Percentiles rank a stretch among this genome's conserved stretches.
phyloP scores from a whole-genome alignment of 2,797 vertebrate species.

The Leuciscus waleckii region DNA sequence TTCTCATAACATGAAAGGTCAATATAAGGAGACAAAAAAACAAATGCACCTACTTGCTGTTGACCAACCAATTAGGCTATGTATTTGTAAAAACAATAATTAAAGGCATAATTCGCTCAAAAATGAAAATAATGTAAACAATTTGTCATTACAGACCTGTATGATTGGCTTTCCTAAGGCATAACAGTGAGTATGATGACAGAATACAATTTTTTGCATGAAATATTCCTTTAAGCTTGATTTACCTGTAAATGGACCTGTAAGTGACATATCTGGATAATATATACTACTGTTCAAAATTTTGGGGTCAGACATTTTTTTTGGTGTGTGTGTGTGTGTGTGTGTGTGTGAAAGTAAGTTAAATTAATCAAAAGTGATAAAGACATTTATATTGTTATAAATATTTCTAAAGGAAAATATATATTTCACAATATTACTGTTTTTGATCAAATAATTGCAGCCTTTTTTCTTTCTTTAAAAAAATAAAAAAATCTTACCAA shows the following conservation, averaged over 20 bases:
- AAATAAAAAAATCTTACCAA: too few relatives aligned
- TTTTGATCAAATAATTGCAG: not conserved
- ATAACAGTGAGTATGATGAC: not conserved
- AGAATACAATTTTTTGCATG: not conserved
- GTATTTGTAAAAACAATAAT: not conserved
- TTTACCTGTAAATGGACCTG: not conserved
- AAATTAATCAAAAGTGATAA: not conserved
- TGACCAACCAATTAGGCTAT: not conserved
- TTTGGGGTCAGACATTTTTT: not conserved
- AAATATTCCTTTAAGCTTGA: not conserved
- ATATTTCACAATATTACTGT: not conserved
- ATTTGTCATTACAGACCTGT: not conserved
- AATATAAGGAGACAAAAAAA: not conserved
- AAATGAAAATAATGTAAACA: not conserved
- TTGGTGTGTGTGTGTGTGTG: too few relatives aligned
- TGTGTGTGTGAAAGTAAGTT: too few relatives aligned
- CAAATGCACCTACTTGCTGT: not conserved
- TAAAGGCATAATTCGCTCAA: not conserved
- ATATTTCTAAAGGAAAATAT: too few relatives aligned
- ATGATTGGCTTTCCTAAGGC: not conserved
- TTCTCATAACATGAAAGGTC: too few relatives aligned
- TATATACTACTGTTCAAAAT: not conserved
- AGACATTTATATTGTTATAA: not conserved
- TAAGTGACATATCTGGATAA: not conserved
- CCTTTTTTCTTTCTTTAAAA: too few relatives aligned